These are phyloP conservation scores for Chouioia cunea DNA, from an alignment of 2,888 invertebrate species.

Conservation along the genomic window DNA sequence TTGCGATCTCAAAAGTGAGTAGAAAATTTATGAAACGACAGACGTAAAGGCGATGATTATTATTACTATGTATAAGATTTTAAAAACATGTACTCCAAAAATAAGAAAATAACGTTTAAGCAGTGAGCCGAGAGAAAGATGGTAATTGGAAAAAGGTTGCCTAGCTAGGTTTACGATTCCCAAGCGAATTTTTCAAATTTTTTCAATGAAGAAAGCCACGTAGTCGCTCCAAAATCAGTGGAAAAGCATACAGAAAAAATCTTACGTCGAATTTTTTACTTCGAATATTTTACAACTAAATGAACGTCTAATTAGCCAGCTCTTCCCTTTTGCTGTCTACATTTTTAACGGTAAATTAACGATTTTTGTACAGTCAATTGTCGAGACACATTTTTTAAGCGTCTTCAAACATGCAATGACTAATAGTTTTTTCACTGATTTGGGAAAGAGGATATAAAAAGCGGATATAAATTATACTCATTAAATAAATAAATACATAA, in stretches of 20 bases:
- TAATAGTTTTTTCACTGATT: slow-evolving; percentile 44
- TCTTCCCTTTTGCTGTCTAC: slow-evolving; percentile 17
- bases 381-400: slow-evolving; percentile 38
- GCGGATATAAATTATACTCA: slow-evolving; percentile 30
- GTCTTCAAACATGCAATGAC: slow-evolving; percentile 27
- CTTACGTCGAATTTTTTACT: slow-evolving; percentile 37
- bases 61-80: slow-evolving; percentile 49
- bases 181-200: slow-evolving; percentile 45
- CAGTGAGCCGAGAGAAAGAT: slow-evolving; percentile 17
- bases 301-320: slow-evolving; percentile 33
- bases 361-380: slow-evolving; percentile 42
- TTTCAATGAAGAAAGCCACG: slow-evolving; percentile 43
- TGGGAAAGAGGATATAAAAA: slow-evolving; percentile 38
- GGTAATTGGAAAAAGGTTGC: slow-evolving; percentile 48
- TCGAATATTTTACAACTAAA: slow-evolving; percentile 40
- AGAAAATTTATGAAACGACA: slow-evolving; percentile 34
- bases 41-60: slow-evolving; percentile 11
- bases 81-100: slow-evolving; percentile 43
- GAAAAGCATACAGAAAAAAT: slow-evolving; percentile 35
- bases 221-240: slow-evolving; percentile 44
- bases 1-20: slow-evolving; percentile 49
- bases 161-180: slow-evolving; percentile 53
- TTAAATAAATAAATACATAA: slow-evolving; percentile 40
- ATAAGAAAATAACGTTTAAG: slow-evolving; percentile 41
- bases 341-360: slow-evolving; percentile 40